Percentiles rank a stretch among this genome's conserved stretches.
Conservation (phyloP, 2,888 invertebrate species). For the Acleris literana region DNA sequence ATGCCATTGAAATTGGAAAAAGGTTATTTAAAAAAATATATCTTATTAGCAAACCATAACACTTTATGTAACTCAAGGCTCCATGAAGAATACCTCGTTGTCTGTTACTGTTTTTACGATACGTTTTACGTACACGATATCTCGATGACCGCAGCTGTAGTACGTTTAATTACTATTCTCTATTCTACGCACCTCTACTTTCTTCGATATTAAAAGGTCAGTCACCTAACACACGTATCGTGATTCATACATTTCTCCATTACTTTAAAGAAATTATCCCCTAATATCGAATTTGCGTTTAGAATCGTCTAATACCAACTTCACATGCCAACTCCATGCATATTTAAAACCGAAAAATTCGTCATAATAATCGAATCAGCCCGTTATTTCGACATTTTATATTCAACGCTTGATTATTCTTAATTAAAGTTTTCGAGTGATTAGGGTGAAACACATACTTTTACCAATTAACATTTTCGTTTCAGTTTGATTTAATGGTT, state of each 20-base stretch:
- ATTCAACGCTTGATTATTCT: conserved; percentile 69
- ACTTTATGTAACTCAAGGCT: too few relatives aligned
- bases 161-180: conserved; percentile 51
- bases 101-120: too few relatives aligned
- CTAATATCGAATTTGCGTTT: conserved; percentile 74
- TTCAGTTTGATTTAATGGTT: conserved; percentile 31
- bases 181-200: conserved; percentile 1
- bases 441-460: conserved; percentile 59
- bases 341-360: conserved; percentile 57
- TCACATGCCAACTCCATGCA: conserved; percentile 63
- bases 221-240: conserved; percentile 16
- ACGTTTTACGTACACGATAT: background rate
- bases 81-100: too few relatives aligned
- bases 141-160: conserved; percentile 41
- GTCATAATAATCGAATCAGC: conserved; percentile 54
- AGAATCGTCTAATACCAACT: conserved; percentile 55
- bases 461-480: conserved; percentile 41
- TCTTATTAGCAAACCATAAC: too few relatives aligned
- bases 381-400: conserved; percentile 59
- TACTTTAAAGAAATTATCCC: conserved; percentile 52
- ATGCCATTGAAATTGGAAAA: too few relatives aligned
- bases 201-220: conserved; percentile 29
- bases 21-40: too few relatives aligned
- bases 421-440: conserved; percentile 70
- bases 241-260: conserved; percentile 32